Conservation (phyloP, 2,113 vertebrate species). For the Xyrauchen texanus region DNA sequence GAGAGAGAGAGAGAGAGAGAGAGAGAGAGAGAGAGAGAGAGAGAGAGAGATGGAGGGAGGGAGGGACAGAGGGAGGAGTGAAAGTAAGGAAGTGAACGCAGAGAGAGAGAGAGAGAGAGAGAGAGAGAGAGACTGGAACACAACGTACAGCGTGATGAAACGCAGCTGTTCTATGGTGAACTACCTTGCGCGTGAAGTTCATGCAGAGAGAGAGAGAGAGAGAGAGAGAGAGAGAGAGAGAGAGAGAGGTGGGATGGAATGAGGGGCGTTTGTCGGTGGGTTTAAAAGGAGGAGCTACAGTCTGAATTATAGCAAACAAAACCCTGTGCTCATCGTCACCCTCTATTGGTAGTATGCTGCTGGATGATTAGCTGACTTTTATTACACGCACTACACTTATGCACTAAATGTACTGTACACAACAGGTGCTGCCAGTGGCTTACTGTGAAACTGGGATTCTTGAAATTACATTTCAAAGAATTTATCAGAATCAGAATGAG, state of each 20-base stretch:
- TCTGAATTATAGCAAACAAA: constrained; percentile 36
- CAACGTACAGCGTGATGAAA: background rate
- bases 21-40: background rate
- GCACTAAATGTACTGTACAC: background rate
- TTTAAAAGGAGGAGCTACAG: constrained; percentile 31
- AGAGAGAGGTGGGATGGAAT: background rate
- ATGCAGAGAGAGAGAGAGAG: background rate
- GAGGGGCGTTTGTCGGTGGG: constrained; percentile 14
- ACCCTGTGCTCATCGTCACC: constrained; percentile 44
- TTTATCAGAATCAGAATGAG: no score
- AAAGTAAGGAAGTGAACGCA: no score
- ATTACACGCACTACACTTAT: background rate
- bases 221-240: background rate
- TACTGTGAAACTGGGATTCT: no score
- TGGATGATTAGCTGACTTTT: background rate
- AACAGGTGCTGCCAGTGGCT: no score
- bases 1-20: constrained; percentile 32
- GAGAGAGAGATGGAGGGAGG: no score
- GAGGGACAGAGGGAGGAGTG: no score
- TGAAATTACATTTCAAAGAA: no score
- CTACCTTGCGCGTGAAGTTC: background rate
- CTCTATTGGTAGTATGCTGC: constrained; percentile 45
- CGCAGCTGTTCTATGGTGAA: constrained; percentile 23
- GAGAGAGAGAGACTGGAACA: constrained; percentile 5
- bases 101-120: no score